Conservation (phyloP, 2,888 invertebrate species). For the Dryobota labecula region DNA sequence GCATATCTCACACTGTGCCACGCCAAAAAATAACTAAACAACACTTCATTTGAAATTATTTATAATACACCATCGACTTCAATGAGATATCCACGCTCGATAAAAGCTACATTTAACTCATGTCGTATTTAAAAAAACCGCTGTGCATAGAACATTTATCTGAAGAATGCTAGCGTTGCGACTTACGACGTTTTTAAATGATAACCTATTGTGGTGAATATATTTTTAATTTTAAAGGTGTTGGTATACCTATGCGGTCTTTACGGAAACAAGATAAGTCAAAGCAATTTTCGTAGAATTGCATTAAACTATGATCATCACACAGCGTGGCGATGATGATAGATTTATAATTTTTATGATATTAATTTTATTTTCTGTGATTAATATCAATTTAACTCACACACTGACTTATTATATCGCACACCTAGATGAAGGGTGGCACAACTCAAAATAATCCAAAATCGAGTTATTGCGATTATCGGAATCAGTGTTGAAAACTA, state of each 20-base stretch:
- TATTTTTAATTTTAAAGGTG: constrained; percentile 18
- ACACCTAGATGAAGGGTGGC: too few relatives aligned
- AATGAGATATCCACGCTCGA: constrained; percentile 68
- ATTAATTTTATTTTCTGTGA: too few relatives aligned
- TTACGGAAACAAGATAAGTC: too few relatives aligned
- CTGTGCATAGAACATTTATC: constrained; percentile 32
- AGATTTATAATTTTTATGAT: too few relatives aligned
- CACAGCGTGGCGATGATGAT: too few relatives aligned
- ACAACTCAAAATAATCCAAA: too few relatives aligned
- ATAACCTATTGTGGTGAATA: constrained; percentile 25
- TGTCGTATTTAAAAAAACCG: constrained; percentile 54
- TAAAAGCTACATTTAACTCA: constrained; percentile 63
- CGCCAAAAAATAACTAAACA: constrained; percentile 33
- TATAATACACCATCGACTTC: constrained; percentile 64
- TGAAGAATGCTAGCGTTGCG: constrained; percentile 13
- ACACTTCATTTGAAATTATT: constrained; percentile 68
- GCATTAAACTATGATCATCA: too few relatives aligned
- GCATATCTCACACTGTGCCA: constrained; percentile 45
- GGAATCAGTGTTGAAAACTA: too few relatives aligned
- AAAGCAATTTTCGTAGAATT: too few relatives aligned
- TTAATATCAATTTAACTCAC: too few relatives aligned
- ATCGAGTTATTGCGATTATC: too few relatives aligned
- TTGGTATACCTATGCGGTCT: neutral
- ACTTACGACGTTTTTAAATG: constrained; percentile 31
- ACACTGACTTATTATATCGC: too few relatives aligned